Evolutionary conservation across 2,797 vertebrate genomes (phyloP), one percentile per base, ranked within the genome.

Genomic region (Valencia hispanica): DNA sequence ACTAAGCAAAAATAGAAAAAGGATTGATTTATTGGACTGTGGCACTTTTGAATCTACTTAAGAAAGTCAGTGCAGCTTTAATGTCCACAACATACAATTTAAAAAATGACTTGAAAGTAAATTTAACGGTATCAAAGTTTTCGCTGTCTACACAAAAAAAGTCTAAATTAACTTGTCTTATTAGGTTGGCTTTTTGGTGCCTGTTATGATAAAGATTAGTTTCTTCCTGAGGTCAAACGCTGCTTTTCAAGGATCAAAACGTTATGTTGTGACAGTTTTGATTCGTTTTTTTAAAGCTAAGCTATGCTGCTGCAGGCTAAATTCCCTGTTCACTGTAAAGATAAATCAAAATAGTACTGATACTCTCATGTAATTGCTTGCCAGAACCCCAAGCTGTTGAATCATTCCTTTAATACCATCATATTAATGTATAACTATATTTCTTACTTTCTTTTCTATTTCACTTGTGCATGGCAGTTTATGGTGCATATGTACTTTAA

Each of bases 261-360:
- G 2, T 57, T 71, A 66, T 39, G 18, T 53, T 61, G 57, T 12
- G 25, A 61, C 12, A 25, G 8, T 17, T 1, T 25, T 22, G 78
- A 41, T 9, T 68, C 32, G 27, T 74, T 80, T 66, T 20, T 80
- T 51, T 43, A n/a, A 81, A 78, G 41, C 69, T 69, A 71, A 78
- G 41, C 41, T 65, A 72, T 59, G 3, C 41, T 11, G 22, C 61
- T 18, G 4, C 70, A 70, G 30, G 57, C 57, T 74, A 22, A 55
- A 61, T 50, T 32, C 59, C 74, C 25, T 74, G 43, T 69, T 77
- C 8, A 55, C 43, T 1, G 6, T 20, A 50, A 3, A 72, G 7
- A 70, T 27, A 27, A 66, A 15, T n/a, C n/a, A 76, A 6, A 77
- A 14, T 4, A 0, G 1, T 51, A 72, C 78, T 1, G 2, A 80